Conservation (phyloP, 2,113 vertebrate genomes). For the Acinonyx jubatus region DNA sequence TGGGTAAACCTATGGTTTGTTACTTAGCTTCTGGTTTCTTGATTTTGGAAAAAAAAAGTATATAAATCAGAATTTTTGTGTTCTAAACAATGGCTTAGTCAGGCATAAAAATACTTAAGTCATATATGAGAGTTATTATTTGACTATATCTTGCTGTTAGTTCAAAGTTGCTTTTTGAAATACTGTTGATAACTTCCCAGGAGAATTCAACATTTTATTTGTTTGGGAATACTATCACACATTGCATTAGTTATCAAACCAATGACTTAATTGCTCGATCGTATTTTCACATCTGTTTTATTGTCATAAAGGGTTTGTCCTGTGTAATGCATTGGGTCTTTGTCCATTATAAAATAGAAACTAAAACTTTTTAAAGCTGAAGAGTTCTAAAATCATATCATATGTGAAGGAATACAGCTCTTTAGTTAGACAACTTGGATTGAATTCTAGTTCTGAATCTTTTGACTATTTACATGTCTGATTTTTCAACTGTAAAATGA, state of each 20-base stretch:
- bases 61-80: not conserved
- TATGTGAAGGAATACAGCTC: not conserved
- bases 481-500: not conserved
- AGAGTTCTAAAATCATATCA: not conserved
- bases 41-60: not conserved
- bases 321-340: not conserved
- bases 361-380: not conserved
- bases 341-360: not conserved
- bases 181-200: not conserved
- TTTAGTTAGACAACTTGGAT: not conserved
- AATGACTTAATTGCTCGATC: not conserved
- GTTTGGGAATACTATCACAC: not conserved
- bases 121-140: not conserved
- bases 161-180: not conserved
- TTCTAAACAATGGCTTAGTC: not conserved
- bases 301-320: not conserved
- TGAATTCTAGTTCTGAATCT: not conserved
- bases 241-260: not conserved
- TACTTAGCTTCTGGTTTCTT: not conserved
- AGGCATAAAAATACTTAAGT: not conserved
- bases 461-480: not conserved
- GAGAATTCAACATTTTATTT: not conserved
- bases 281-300: not conserved
- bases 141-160: not conserved
- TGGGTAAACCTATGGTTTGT: not conserved